phyloP scores from a whole-genome alignment of 2,113 vertebrate genomes.

The Argyrosomus japonicus region DNA sequence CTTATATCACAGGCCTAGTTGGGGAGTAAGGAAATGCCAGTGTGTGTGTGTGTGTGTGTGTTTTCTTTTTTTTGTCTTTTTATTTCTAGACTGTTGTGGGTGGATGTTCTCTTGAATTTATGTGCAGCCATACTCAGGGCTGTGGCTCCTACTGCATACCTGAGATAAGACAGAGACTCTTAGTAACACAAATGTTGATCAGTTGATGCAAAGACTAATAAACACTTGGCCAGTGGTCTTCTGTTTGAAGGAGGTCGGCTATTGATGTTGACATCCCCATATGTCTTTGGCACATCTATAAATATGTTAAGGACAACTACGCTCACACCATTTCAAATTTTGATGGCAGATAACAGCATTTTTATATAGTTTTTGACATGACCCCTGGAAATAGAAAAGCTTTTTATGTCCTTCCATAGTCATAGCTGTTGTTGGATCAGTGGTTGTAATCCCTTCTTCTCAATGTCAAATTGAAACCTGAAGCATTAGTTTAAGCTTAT shows the following conservation, averaged over 20 bases:
- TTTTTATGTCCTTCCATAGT: background rate
- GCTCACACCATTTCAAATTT: background rate
- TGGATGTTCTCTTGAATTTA: slow-evolving; percentile 29
- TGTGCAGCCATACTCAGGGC: slow-evolving; percentile 35
- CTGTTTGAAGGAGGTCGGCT: slow-evolving; percentile 14
- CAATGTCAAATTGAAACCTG: slow-evolving; percentile 1
- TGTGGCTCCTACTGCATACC: slow-evolving; percentile 42
- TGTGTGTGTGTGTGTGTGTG: background rate
- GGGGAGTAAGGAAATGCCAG: background rate
- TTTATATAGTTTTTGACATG: background rate
- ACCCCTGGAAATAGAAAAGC: background rate
- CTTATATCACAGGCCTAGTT: background rate
- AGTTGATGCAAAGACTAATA: background rate
- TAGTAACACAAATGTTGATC: slow-evolving; percentile 3
- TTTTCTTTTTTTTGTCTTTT: background rate
- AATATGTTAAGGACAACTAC: background rate
- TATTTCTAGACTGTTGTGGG: slow-evolving; percentile 32
- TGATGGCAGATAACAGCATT: background rate
- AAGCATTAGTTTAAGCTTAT: background rate
- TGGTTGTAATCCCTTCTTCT: slow-evolving; percentile 1
- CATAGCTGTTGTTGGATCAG: background rate
- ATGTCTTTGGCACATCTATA: background rate
- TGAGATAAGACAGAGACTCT: slow-evolving; percentile 51
- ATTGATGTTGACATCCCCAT: background rate
- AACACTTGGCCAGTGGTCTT: slow-evolving; percentile 7